phyloP scores from a whole-genome alignment of 2,888 invertebrate genomes.

The Acanthosepion pharaonis region DNA sequence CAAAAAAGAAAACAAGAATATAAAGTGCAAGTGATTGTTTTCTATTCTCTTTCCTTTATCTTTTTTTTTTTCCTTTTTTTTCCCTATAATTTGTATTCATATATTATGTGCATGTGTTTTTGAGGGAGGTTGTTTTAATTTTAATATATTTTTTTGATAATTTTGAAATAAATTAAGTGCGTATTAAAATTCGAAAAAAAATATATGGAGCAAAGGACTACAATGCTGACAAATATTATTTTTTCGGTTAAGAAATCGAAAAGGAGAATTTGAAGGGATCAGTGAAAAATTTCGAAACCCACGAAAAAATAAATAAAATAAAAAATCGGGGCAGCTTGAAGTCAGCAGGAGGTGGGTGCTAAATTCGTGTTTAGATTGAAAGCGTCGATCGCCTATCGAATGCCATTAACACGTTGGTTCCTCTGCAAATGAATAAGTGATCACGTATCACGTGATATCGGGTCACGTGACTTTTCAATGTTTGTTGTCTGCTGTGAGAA shows the following conservation, averaged over 20 bases:
- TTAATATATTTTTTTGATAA: no score
- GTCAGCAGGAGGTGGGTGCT: background rate
- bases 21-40: background rate
- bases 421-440: slow-evolving; percentile 12
- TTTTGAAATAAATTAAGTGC: no score
- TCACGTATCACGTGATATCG: background rate
- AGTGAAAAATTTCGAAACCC: background rate
- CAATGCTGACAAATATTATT: background rate
- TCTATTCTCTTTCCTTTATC: no score
- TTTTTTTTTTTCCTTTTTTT: no score
- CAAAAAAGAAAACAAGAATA: background rate
- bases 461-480: background rate
- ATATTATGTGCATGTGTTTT: no score
- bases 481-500: background rate
- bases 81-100: no score
- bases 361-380: slow-evolving; percentile 4
- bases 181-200: background rate
- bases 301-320: background rate
- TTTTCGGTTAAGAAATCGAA: background rate
- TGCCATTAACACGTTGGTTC: background rate
- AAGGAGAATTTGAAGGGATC: background rate
- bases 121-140: no score
- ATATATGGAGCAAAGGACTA: background rate
- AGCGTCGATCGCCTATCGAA: background rate
- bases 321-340: background rate